Evolutionary conservation across 2,113 vertebrate genomes (phyloP).

Genomic region (Corythoichthys intestinalis): DNA sequence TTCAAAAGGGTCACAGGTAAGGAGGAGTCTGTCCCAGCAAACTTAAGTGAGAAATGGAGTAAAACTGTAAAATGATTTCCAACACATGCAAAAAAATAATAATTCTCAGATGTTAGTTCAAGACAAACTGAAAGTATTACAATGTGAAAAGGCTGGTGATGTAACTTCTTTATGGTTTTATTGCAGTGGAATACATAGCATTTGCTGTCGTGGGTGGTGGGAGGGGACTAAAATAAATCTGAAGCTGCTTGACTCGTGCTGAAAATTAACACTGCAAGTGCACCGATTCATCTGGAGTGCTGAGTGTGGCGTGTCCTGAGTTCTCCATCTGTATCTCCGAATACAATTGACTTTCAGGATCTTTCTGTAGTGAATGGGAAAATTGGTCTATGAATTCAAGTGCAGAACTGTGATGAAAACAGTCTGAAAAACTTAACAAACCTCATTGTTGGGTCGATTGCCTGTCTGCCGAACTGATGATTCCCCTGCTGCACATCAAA

Average conservation of each 20-base stretch:
- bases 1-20: too few relatives aligned
- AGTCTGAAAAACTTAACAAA: conserved; percentile 18
- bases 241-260: background rate
- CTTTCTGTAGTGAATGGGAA: conserved; percentile 15
- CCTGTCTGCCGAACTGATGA: conserved; percentile 3
- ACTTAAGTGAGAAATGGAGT: too few relatives aligned
- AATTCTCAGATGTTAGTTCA: background rate
- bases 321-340: conserved; percentile 28
- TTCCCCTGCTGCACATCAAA: conserved; percentile 11
- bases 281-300: conserved; percentile 5
- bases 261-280: conserved; percentile 21
- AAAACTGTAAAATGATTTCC: too few relatives aligned
- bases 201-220: background rate
- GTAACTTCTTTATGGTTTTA: background rate
- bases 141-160: background rate
- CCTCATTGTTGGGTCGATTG: conserved; percentile 10
- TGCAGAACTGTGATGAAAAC: conserved; percentile 1
- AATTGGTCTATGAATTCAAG: background rate
- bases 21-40: too few relatives aligned
- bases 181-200: conserved; percentile 17
- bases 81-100: background rate
- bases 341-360: conserved; percentile 10
- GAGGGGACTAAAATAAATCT: too few relatives aligned
- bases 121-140: background rate
- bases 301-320: background rate